A percentile compares a stretch with the other conserved stretches of the same genome.
These are phyloP conservation scores for Pterostichus madidus DNA, from an alignment of 2,888 invertebrate species.

Conservation along the genomic window DNA sequence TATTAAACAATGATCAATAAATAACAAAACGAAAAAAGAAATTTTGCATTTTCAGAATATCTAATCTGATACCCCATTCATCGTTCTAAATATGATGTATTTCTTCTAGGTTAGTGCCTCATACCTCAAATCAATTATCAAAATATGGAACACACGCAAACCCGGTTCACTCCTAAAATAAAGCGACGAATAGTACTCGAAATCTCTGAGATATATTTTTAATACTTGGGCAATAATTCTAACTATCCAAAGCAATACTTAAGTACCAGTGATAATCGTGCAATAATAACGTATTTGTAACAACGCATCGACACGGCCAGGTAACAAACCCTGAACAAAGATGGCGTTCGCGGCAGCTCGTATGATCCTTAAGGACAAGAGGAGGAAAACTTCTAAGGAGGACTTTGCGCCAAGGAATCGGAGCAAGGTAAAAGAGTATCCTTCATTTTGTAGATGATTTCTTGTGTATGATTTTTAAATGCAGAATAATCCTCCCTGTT, in stretches of 20 bases:
- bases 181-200: conserved; percentile 9
- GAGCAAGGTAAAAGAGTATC: conserved; percentile 85
- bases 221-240: conserved; percentile 27
- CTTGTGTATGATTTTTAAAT: no score
- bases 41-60: conserved; percentile 27
- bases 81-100: background rate
- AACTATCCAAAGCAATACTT: conserved; percentile 21
- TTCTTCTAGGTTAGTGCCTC: conserved; percentile 60
- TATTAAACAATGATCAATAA: background rate
- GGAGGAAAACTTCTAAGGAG: conserved; percentile 89
- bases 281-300: conserved; percentile 1
- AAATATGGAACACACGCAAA: conserved; percentile 41
- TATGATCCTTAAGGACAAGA: conserved; percentile 90
- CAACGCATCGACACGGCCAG: background rate
- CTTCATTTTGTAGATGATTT: background rate
- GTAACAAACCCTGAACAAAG: conserved; percentile 72
- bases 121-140: conserved; percentile 8
- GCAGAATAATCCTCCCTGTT: no score
- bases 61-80: background rate
- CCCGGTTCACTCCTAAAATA: conserved; percentile 12
- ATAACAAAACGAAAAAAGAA: conserved; percentile 5
- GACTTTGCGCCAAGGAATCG: conserved; percentile 87
- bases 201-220: conserved; percentile 24
- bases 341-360: conserved; percentile 93
- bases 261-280: conserved; percentile 3